phyloP scores from a whole-genome alignment of 1,140 invertebrate genomes.

The Papilio machaon region DNA sequence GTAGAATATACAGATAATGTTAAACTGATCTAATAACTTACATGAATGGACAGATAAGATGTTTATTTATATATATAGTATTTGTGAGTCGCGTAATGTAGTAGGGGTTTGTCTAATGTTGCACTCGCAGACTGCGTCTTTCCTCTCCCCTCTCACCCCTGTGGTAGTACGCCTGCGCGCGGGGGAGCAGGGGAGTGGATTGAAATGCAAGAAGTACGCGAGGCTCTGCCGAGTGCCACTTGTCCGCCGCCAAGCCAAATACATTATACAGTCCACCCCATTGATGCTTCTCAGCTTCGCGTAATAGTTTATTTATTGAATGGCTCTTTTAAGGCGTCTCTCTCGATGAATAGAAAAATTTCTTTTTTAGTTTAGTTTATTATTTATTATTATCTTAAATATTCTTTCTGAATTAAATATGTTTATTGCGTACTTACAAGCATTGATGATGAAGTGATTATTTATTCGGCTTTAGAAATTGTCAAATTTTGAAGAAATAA shows the following conservation, averaged over 20 bases:
- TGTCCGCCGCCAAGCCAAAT: background rate
- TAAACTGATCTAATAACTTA: background rate
- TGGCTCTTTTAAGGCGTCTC: background rate
- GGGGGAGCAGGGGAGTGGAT: background rate
- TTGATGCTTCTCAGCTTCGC: background rate
- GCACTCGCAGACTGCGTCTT: background rate
- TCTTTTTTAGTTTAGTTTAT: background rate
- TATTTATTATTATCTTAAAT: no score
- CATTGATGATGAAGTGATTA: no score
- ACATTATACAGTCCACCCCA: slow-evolving; percentile 16
- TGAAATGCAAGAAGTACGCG: background rate
- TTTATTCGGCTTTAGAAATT: no score
- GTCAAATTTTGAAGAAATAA: no score
- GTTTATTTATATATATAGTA: background rate
- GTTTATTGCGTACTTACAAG: no score
- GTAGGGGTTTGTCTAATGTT: background rate
- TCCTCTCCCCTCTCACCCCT: background rate
- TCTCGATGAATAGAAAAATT: background rate
- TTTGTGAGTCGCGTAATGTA: background rate
- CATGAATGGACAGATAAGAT: background rate
- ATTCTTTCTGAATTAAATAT: no score
- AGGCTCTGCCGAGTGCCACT: background rate
- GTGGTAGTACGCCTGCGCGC: background rate
- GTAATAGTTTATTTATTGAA: slow-evolving; percentile 23
- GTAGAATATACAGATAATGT: no score